Conservation (phyloP, 1,140 invertebrate genomes). For the Drosophila ohnishii region DNA sequence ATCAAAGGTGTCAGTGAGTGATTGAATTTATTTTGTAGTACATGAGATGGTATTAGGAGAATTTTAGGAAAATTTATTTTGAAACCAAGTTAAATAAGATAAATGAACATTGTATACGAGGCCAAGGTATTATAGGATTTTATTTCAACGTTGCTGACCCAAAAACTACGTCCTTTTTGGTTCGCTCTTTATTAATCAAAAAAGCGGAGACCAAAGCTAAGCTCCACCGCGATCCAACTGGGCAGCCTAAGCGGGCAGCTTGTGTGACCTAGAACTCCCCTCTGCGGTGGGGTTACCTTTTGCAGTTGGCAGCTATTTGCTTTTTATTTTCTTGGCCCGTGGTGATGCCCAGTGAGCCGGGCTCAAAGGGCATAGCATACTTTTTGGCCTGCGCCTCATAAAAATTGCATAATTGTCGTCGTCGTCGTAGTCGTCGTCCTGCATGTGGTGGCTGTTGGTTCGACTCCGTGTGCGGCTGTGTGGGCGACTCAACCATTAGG, state of each 20-base stretch:
- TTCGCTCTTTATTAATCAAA: constrained; percentile 19
- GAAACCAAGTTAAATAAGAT: neutral
- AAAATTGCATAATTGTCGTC: constrained; percentile 76
- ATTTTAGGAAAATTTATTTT: neutral
- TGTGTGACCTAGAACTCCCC: constrained; percentile 41
- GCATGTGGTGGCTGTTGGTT: constrained; percentile 29
- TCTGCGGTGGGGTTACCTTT: constrained; percentile 20
- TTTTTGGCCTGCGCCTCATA: constrained; percentile 67
- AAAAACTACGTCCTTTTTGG: neutral
- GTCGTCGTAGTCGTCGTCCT: constrained; percentile 19
- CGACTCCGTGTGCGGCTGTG: constrained; percentile 21
- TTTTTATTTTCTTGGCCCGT: constrained; percentile 35
- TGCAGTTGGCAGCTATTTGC: constrained; percentile 37
- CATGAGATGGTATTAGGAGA: neutral
- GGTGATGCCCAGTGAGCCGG: constrained; percentile 27
- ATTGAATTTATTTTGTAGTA: neutral
- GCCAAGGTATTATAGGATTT: neutral
- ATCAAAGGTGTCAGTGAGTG: constrained; percentile 18
- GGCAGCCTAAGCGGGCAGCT: constrained; percentile 15
- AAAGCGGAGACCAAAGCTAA: constrained; percentile 22
- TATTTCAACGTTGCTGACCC: neutral
- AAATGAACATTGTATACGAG: neutral
- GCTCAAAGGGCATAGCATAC: constrained; percentile 62
- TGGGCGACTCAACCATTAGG: constrained; percentile 46
- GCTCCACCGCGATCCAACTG: constrained; percentile 22